These are phyloP conservation scores for Ommatoiulus sabulosus DNA, from an alignment of 2,888 invertebrate genomes.

Conservation along the genomic window DNA sequence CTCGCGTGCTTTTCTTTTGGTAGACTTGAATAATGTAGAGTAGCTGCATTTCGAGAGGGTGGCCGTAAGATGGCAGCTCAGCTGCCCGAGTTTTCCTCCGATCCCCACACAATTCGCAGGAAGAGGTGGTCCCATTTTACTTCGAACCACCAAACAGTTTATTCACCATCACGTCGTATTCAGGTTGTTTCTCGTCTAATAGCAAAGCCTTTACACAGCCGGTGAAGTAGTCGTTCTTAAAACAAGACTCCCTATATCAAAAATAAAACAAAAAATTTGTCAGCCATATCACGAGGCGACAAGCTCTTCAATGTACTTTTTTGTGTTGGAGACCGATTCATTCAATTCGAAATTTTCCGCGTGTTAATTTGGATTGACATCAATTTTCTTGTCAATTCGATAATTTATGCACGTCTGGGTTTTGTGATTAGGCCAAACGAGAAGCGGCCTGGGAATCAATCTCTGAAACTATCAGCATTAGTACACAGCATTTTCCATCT, in stretches of 20 bases:
- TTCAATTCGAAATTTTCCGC: too few relatives aligned
- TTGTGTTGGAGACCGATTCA: too few relatives aligned
- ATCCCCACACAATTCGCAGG: background rate
- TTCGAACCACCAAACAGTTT: slow-evolving; percentile 55
- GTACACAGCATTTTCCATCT: too few relatives aligned
- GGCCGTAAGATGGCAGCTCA: background rate
- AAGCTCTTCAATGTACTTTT: too few relatives aligned
- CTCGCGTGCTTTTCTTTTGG: background rate
- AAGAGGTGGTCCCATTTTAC: background rate
- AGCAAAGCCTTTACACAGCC: slow-evolving; percentile 54
- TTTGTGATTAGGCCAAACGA: too few relatives aligned
- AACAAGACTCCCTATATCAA: slow-evolving; percentile 47
- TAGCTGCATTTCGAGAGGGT: background rate
- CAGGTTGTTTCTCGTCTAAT: slow-evolving; percentile 9
- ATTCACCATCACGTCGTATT: slow-evolving; percentile 52
- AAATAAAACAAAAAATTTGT: background rate
- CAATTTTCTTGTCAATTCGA: too few relatives aligned
- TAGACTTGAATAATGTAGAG: background rate
- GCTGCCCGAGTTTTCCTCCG: background rate
- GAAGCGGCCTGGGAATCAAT: too few relatives aligned
- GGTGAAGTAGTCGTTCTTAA: slow-evolving; percentile 53
- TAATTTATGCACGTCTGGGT: too few relatives aligned
- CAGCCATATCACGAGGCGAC: too few relatives aligned
- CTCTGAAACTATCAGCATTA: too few relatives aligned
- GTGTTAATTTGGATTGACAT: too few relatives aligned